These are phyloP conservation scores for Lagocephalus sceleratus DNA, from an alignment of 2,797 vertebrate genomes.

Conservation along the genomic window DNA sequence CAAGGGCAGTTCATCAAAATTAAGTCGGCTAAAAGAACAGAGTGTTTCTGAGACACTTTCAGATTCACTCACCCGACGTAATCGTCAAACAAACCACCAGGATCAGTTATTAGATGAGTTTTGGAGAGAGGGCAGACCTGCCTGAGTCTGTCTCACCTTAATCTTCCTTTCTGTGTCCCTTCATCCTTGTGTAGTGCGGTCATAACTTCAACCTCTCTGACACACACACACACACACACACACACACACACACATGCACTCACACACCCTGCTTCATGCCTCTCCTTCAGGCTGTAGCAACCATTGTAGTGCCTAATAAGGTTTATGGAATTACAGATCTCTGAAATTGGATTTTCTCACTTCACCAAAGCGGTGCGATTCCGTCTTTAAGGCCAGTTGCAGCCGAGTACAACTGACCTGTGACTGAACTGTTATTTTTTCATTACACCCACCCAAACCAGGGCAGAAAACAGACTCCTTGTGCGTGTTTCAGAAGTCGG, in stretches of 20 bases:
- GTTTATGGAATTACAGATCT: conserved; percentile 76
- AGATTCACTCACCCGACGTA: too few relatives aligned
- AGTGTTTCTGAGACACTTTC: too few relatives aligned
- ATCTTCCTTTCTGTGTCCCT: conserved; percentile 32
- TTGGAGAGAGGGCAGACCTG: too few relatives aligned
- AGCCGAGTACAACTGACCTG: conserved; percentile 50
- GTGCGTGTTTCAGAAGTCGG: not conserved
- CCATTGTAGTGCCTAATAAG: conserved; percentile 71
- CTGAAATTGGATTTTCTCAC: conserved; percentile 76
- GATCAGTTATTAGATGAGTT: too few relatives aligned
- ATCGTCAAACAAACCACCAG: too few relatives aligned
- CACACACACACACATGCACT: not conserved
- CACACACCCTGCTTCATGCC: conserved; percentile 13
- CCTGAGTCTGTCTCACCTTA: conserved; percentile 16
- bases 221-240: too few relatives aligned
- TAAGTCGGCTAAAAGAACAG: too few relatives aligned
- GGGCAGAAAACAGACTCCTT: conserved; percentile 4
- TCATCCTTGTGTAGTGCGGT: not conserved
- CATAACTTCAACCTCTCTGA: too few relatives aligned
- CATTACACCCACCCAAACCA: conserved; percentile 24
- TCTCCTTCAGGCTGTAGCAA: conserved; percentile 50
- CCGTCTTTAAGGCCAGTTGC: conserved; percentile 48
- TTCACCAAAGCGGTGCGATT: conserved; percentile 64
- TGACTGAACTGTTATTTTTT: conserved; percentile 44
- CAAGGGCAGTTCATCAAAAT: too few relatives aligned